Conservation (phyloP, 2,113 vertebrate species). For the Osmerus mordax region DNA sequence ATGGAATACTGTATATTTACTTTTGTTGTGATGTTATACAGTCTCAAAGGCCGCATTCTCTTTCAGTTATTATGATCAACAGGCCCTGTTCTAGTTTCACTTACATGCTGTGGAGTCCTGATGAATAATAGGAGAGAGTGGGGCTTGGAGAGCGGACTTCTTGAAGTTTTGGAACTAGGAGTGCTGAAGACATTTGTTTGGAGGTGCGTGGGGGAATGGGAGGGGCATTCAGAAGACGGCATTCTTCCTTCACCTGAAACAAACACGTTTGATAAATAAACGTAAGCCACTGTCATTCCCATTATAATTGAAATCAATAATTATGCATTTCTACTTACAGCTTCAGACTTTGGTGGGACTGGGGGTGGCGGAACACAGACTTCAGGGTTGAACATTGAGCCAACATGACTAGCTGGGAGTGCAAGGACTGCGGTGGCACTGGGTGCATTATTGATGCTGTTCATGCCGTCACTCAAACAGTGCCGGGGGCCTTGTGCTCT, state of each 20-base stretch:
- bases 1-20: too few species aligned
- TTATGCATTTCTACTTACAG: conserved; percentile 80
- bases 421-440: conserved; percentile 64
- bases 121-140: conserved; percentile 96
- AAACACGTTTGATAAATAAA: neutral
- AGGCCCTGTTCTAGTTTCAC: conserved; percentile 42
- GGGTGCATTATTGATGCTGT: conserved; percentile 70
- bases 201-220: conserved; percentile 90
- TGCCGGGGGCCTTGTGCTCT: conserved; percentile 65
- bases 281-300: neutral
- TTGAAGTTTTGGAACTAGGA: conserved; percentile 77
- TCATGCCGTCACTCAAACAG: conserved; percentile 60
- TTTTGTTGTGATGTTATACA: too few species aligned
- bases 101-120: conserved; percentile 95
- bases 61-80: too few species aligned
- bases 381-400: conserved; percentile 74
- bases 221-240: conserved; percentile 93
- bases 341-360: conserved; percentile 99
- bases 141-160: conserved; percentile 94
- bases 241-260: conserved; percentile 93
- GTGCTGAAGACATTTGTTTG: conserved; percentile 82
- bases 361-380: conserved; percentile 89
- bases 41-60: too few species aligned
- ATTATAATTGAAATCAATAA: neutral
- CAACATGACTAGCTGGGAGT: conserved; percentile 62